Percentiles rank a stretch among this genome's conserved stretches.
These are phyloP conservation scores for Cephus rjabovi DNA, from an alignment of 2,888 invertebrate species.

Conservation along the genomic window DNA sequence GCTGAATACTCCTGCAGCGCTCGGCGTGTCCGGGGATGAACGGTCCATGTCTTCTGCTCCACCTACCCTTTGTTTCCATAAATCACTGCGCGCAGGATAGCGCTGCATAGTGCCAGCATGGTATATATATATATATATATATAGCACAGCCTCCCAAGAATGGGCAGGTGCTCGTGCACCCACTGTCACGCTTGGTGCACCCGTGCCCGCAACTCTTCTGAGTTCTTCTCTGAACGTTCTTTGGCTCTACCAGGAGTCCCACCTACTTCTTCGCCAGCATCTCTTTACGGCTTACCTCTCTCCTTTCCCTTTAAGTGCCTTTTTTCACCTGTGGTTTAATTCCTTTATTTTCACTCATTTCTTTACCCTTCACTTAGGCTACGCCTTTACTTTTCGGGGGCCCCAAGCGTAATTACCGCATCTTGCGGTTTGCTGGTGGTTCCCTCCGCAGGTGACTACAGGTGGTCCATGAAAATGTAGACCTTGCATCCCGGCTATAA, in stretches of 20 bases:
- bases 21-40: conserved; percentile 16
- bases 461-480: conserved; percentile 42
- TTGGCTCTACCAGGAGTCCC: conserved; percentile 34
- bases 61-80: conserved; percentile 53
- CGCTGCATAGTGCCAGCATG: not conserved
- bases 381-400: conserved; percentile 46
- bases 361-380: conserved; percentile 24
- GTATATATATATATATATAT: conserved; percentile 4
- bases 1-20: not conserved
- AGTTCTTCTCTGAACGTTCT: conserved; percentile 5
- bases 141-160: conserved; percentile 45
- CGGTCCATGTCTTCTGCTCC: conserved; percentile 37
- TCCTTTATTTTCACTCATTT: conserved; percentile 47
- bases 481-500: not conserved
- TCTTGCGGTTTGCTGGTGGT: conserved; percentile 57
- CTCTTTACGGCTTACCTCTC: conserved; percentile 27
- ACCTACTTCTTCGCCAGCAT: conserved; percentile 31
- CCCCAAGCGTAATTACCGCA: conserved; percentile 52
- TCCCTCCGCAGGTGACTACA: conserved; percentile 44
- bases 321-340: conserved; percentile 52
- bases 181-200: conserved; percentile 65
- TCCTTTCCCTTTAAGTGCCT: conserved; percentile 53
- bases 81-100: conserved; percentile 40
- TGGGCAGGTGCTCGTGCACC: conserved; percentile 63
- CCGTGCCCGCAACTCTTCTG: conserved; percentile 53